These are phyloP conservation scores for Mormyrus iriodes DNA, from an alignment of 2,113 vertebrate species.

Conservation along the genomic window DNA sequence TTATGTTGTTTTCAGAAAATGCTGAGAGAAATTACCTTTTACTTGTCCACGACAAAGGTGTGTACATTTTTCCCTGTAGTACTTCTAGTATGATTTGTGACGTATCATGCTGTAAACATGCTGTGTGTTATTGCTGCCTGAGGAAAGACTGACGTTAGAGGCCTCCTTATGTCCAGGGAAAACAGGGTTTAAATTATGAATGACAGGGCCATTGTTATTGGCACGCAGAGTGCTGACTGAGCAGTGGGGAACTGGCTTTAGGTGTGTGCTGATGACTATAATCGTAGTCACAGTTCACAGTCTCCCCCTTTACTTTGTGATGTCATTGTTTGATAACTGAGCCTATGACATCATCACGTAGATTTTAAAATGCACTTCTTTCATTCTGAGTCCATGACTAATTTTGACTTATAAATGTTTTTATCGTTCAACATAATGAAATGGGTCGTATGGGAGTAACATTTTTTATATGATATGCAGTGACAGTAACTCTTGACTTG, in stretches of 20 bases:
- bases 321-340: neutral
- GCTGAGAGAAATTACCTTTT: conserved; percentile 18
- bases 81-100: neutral
- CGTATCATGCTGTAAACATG: neutral
- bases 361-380: neutral
- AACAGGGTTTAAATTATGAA: neutral
- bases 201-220: neutral
- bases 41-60: conserved; percentile 18
- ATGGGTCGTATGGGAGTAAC: neutral
- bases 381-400: neutral
- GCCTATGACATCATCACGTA: neutral
- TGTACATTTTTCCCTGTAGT: neutral
- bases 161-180: neutral
- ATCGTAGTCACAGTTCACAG: neutral
- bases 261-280: neutral
- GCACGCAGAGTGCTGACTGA: neutral
- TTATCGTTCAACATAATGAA: neutral
- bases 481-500: neutral
- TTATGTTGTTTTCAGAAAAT: conserved; percentile 14
- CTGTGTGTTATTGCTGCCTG: neutral
- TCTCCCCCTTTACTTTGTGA: neutral
- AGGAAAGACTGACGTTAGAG: neutral
- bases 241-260: neutral
- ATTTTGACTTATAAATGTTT: neutral
- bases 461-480: neutral